Conservation (phyloP, 53 echinoderm and acorn worm species). For the Arbacia lixula region DNA sequence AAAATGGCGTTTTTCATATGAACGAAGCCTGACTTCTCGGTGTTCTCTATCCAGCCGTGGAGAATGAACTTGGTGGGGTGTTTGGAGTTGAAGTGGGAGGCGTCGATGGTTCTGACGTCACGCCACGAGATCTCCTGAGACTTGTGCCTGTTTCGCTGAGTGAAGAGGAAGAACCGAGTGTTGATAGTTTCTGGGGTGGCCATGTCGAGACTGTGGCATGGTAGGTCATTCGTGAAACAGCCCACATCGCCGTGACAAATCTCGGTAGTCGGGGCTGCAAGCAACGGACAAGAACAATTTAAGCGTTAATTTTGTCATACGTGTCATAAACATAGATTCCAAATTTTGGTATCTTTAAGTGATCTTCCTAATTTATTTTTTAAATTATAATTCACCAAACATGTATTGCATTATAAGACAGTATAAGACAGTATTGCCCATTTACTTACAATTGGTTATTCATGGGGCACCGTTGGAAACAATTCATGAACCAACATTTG, state of each 20-base stretch:
- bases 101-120: not conserved
- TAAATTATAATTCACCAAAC: no score
- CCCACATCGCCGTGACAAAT: conserved; percentile 37
- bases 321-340: no score
- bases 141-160: conserved; percentile 31
- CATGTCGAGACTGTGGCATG: conserved; percentile 67
- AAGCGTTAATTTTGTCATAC: no score
- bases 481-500: no score
- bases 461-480: no score
- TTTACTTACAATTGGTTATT: no score
- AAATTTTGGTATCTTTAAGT: no score
- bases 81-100: conserved; percentile 1
- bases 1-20: conserved; percentile 67
- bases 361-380: no score
- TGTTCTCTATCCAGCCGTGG: conserved; percentile 77
- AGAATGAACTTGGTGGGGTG: conserved; percentile 57
- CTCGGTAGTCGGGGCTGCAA: conserved; percentile 7
- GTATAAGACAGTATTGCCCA: no score
- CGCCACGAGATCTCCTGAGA: conserved; percentile 33
- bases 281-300: no score
- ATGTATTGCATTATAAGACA: no score
- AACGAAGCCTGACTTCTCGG: conserved; percentile 17
- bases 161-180: conserved; percentile 69
- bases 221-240: conserved; percentile 63
- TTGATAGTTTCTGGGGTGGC: conserved; percentile 61